A percentile compares a stretch with the other conserved stretches of the same genome.
phyloP scores from a whole-genome alignment of 2,888 invertebrate genomes.

The Tetragonula carbonaria region DNA sequence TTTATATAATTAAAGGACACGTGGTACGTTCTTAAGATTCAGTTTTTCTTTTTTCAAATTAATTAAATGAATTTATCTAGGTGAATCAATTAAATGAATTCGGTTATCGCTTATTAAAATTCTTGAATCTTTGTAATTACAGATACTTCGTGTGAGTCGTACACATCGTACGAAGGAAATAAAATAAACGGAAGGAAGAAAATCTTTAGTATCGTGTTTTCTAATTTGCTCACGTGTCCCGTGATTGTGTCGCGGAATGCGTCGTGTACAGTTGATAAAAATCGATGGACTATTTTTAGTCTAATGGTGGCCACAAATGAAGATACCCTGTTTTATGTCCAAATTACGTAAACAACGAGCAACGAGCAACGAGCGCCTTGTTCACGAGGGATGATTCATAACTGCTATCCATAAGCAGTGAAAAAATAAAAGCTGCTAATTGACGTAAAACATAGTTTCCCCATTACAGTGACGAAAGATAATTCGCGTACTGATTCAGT shows the following conservation, averaged over 20 bases:
- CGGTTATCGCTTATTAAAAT: no score
- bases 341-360: constrained; percentile 37
- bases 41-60: no score
- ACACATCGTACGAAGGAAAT: no score
- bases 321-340: constrained; percentile 10
- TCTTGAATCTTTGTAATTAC: no score
- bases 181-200: no score
- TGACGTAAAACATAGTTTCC: neutral
- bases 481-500: no score
- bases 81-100: no score
- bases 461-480: neutral
- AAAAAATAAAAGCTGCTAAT: no score
- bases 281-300: constrained; percentile 17
- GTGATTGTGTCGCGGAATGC: neutral
- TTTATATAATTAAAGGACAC: no score
- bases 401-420: neutral
- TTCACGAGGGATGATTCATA: neutral
- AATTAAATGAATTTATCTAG: no score
- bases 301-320: neutral
- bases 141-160: no score
- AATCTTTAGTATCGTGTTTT: neutral
- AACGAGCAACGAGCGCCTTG: constrained; percentile 1
- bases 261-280: neutral
- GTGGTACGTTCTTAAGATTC: no score
- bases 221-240: neutral